phyloP scores from a whole-genome alignment of 1,140 invertebrate genomes.

The Drosophila yakuba region DNA sequence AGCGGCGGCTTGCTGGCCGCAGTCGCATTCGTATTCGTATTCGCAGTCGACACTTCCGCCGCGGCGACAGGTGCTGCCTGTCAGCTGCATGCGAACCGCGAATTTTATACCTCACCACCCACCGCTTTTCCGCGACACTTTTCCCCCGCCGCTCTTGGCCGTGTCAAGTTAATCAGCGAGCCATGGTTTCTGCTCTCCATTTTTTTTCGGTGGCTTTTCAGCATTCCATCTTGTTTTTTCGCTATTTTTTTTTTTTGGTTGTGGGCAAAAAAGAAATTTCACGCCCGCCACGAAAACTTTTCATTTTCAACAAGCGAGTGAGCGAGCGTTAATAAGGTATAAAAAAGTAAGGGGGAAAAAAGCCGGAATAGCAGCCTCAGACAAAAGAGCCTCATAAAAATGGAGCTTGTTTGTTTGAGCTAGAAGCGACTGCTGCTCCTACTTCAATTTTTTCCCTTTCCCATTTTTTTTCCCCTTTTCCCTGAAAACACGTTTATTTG shows the following conservation, averaged over 20 bases:
- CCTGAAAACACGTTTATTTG: constrained; percentile 63
- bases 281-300: constrained; percentile 70
- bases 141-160: constrained; percentile 19
- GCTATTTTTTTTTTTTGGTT: constrained; percentile 7
- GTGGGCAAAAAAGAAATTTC: constrained; percentile 51
- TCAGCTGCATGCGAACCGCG: constrained; percentile 72
- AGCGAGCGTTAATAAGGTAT: constrained; percentile 75
- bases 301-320: constrained; percentile 45
- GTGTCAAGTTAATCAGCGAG: constrained; percentile 78
- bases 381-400: constrained; percentile 71
- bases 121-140: constrained; percentile 6
- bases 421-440: constrained; percentile 39
- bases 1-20: constrained; percentile 35
- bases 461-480: constrained; percentile 7
- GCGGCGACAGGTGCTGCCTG: constrained; percentile 70
- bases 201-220: constrained; percentile 39
- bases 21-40: constrained; percentile 19
- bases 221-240: constrained; percentile 9
- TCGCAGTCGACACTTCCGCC: constrained; percentile 34
- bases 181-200: constrained; percentile 29
- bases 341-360: constrained; percentile 29
- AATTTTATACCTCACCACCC: constrained; percentile 18
- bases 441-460: background rate
- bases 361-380: constrained; percentile 22
- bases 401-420: constrained; percentile 73